A percentile compares a stretch with the other conserved stretches of the same genome.
These are phyloP conservation scores for Neolamprologus sp. DNA, from an alignment of 2,113 vertebrate genomes.

Conservation along the genomic window DNA sequence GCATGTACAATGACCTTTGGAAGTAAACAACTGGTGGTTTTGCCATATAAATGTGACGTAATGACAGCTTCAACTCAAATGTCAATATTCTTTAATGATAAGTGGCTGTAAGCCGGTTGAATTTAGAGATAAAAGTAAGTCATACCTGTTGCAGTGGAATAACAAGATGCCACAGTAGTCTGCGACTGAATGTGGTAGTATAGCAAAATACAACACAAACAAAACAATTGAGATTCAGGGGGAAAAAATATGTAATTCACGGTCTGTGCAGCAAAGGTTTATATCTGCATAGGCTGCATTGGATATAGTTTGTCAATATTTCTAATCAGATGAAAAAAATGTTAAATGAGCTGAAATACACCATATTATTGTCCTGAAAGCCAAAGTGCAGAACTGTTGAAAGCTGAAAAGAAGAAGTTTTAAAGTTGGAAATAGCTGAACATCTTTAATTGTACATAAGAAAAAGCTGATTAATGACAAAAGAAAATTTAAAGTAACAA, in stretches of 20 bases:
- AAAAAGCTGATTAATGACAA: neutral
- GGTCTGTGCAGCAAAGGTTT: neutral
- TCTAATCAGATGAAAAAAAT: neutral
- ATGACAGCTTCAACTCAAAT: neutral
- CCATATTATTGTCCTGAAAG: neutral
- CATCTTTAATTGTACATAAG: neutral
- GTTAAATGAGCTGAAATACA: neutral
- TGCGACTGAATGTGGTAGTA: neutral
- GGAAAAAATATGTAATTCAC: accelerated
- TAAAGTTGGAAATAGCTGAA: neutral
- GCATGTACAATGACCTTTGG: slow-evolving; percentile 23
- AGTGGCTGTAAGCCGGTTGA: neutral
- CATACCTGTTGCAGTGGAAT: neutral
- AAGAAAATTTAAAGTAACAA: neutral
- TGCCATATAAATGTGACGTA: neutral
- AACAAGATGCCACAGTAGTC: neutral
- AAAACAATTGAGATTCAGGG: neutral
- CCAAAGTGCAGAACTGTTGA: neutral
- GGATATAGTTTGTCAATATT: neutral
- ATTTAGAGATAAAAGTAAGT: neutral
- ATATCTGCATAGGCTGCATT: neutral
- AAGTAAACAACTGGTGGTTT: neutral
- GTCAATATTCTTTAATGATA: neutral
- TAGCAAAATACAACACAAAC: neutral
- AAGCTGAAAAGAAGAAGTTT: neutral